Conservation (phyloP, 2,113 vertebrate genomes). For the Cepphus grylle region DNA sequence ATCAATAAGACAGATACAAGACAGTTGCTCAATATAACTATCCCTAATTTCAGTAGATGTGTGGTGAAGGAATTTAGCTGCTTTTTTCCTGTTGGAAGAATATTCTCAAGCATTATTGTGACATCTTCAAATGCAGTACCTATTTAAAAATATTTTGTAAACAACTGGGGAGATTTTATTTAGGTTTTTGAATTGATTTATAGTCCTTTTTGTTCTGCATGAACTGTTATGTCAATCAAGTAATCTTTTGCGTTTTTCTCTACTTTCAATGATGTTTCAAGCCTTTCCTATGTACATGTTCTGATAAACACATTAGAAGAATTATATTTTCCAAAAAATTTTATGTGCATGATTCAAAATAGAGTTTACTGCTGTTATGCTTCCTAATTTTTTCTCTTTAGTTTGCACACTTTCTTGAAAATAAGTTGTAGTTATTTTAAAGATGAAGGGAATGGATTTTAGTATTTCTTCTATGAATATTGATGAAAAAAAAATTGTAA, state of each 20-base stretch:
- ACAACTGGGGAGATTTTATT: rapidly evolving
- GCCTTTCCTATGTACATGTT: neutral
- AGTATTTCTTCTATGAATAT: neutral
- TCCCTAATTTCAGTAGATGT: neutral
- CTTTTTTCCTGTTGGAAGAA: neutral
- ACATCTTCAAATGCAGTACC: neutral
- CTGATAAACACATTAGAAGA: neutral
- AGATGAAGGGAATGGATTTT: neutral
- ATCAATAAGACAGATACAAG: neutral
- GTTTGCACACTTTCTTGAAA: neutral
- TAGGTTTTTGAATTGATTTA: neutral
- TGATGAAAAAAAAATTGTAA: neutral
- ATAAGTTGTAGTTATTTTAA: neutral
- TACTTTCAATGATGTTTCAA: neutral
- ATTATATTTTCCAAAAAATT: neutral
- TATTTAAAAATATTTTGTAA: neutral
- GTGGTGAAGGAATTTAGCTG: neutral
- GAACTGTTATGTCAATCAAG: neutral
- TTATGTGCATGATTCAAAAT: neutral
- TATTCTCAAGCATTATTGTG: neutral
- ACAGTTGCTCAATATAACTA: rapidly evolving
- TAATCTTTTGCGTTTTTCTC: neutral
- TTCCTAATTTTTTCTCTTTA: neutral
- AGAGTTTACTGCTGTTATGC: neutral
- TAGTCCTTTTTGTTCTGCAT: neutral